Evolutionary conservation across 2,888 invertebrate species (phyloP).

Genomic region (Drosophila mimetica): DNA sequence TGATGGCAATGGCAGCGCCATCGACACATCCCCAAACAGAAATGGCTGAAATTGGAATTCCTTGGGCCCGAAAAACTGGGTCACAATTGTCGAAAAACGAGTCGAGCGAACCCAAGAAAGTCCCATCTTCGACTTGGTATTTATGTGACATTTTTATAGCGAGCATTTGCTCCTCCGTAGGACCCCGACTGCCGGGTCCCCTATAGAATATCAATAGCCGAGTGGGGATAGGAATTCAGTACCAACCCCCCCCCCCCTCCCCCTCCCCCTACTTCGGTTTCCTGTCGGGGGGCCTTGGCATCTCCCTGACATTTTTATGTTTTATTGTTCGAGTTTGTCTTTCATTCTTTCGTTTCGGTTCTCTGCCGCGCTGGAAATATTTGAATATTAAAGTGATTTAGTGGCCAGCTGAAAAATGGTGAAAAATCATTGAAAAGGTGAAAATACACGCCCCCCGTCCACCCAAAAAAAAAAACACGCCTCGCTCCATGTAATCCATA

Average conservation of each 20-base stretch:
- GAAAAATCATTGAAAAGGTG: conserved; percentile 67
- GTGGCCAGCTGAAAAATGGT: conserved; percentile 76
- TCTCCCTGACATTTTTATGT: conserved; percentile 53
- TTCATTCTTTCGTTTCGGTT: conserved; percentile 30
- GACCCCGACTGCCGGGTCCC: conserved; percentile 28
- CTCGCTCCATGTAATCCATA: conserved; percentile 73
- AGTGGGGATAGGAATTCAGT: conserved; percentile 35
- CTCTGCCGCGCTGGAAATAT: conserved; percentile 57
- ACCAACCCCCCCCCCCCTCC: too few relatives aligned
- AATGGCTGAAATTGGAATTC: conserved; percentile 68
- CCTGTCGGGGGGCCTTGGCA: conserved; percentile 43
- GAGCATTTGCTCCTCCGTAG: conserved; percentile 46
- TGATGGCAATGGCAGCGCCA: conserved; percentile 56
- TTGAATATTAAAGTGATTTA: conserved; percentile 79
- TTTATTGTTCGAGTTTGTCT: conserved; percentile 70
- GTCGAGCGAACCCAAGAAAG: conserved; percentile 23
- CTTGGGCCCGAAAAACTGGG: conserved; percentile 46
- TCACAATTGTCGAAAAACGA: conserved; percentile 47
- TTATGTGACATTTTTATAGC: conserved; percentile 77
- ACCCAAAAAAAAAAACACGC: conserved; percentile 8
- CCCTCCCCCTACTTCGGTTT: conserved; percentile 14
- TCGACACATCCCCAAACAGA: conserved; percentile 44
- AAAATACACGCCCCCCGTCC: conserved; percentile 41
- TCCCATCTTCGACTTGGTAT: conserved; percentile 71
- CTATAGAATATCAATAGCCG: conserved; percentile 41